Evolutionary conservation across 2,113 vertebrate species (phyloP), one percentile per base, ranked within the genome.

Genomic region (Serilophus lunatus): DNA sequence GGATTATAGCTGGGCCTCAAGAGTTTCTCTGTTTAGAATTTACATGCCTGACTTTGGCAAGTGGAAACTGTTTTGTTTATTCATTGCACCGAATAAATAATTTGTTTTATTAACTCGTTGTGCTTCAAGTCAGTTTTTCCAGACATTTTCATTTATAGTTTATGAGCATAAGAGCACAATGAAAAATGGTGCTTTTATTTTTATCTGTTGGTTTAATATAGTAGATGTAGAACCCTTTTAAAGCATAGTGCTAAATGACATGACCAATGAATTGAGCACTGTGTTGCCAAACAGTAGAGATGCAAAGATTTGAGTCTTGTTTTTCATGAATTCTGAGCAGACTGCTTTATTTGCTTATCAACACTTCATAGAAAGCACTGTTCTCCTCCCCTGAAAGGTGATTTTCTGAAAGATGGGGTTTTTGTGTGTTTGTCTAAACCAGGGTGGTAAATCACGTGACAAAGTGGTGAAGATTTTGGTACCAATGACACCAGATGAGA

Each of bases 401-500:
- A 33, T 45, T 92, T 53, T 75, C 93, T 95, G 33, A 96, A 71
- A n/a, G 13, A 14, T 38, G 4, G 1, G 26, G 77, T 94, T 76
- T 72, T 61, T 53, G 22, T 93, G 13, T 93, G 26, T 95, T 59
- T 92, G 59, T 97, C 83, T 86, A 47, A 68, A 93, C 74, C 92
- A 99, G 99, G 99, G 99, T 64, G 98, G 97, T 94, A 98, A 99
- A 96, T 99, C 98, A 59, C 98, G 98, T 95, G 99, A 99, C 86
- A 99, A 99, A 94, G 88, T 99, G 44, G 97, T 99, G 92, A 98
- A 98, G 95, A 97, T 99, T 94, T 98, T 98, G 88, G 97, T 96
- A 18, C 92, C 97, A 2, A 83, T 98, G 26, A 98, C 97, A 68
- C 98, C 98, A 36, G 99, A 99, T 69, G 98, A 99, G 50, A 96